A percentile compares a stretch with the other conserved stretches of the same genome.
phyloP scores from a whole-genome alignment of 2,113 vertebrate genomes.

The Solenodon paradoxus region DNA sequence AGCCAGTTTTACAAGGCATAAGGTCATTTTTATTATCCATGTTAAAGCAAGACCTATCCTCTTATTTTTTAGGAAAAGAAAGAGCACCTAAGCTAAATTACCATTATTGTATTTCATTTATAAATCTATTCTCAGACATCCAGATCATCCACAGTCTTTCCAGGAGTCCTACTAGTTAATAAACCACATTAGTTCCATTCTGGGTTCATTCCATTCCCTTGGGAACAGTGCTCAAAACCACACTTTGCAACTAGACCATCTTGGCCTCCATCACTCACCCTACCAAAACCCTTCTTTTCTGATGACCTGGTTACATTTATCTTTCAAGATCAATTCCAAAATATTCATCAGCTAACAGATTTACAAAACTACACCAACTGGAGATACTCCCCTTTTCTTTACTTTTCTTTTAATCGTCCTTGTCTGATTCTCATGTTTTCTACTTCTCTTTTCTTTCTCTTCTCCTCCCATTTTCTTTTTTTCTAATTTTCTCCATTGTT shows the following conservation, averaged over 20 bases:
- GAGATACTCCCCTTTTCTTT: background rate
- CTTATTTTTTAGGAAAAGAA: background rate
- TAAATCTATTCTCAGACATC: background rate
- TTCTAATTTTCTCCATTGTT: background rate
- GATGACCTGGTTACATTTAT: background rate
- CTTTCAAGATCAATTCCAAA: background rate
- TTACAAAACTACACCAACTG: background rate
- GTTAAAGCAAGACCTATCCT: background rate
- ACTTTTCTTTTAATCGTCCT: background rate
- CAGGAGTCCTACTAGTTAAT: background rate
- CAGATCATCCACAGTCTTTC: background rate
- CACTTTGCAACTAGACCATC: background rate
- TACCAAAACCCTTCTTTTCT: background rate
- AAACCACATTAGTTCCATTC: background rate
- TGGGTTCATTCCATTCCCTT: background rate
- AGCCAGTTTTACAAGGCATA: background rate
- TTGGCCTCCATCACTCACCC: background rate
- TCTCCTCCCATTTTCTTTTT: background rate
- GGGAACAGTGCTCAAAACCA: background rate
- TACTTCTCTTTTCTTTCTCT: background rate
- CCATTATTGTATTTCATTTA: background rate
- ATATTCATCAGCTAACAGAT: background rate
- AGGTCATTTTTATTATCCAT: background rate
- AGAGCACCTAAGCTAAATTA: background rate
- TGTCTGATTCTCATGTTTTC: background rate